These are phyloP conservation scores for Drosophila siamana DNA, from an alignment of 2,888 invertebrate genomes.

Conservation along the genomic window DNA sequence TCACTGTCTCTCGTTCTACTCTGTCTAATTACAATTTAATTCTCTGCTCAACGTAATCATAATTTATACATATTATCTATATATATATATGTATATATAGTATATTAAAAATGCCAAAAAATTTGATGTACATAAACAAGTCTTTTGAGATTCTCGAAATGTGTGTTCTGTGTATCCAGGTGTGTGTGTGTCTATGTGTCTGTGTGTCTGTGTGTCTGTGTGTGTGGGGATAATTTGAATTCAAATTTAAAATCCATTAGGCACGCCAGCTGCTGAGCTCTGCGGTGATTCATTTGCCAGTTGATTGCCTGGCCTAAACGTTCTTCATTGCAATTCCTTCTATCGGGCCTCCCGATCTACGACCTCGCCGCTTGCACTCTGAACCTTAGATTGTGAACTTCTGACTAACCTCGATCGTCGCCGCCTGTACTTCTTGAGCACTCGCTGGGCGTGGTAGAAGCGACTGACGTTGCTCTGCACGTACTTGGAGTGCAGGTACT, in stretches of 20 bases:
- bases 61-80: constrained; percentile 9
- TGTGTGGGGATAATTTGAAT: constrained; percentile 49
- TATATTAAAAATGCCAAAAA: constrained; percentile 48
- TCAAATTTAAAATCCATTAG: constrained; percentile 63
- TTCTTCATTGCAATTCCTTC: neutral
- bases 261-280: constrained; percentile 46
- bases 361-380: neutral
- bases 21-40: constrained; percentile 20
- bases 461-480: constrained; percentile 82
- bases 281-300: constrained; percentile 7
- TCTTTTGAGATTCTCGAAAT: constrained; percentile 72
- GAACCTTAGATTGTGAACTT: constrained; percentile 19
- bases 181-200: constrained; percentile 9
- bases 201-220: constrained; percentile 19
- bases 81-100: constrained; percentile 9
- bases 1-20: neutral
- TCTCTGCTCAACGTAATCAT: constrained; percentile 1
- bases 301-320: constrained; percentile 9
- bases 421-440: constrained; percentile 83
- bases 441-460: constrained; percentile 83
- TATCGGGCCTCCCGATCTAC: constrained; percentile 16
- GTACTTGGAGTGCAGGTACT: constrained; percentile 84
- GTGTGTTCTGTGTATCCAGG: constrained; percentile 17
- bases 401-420: constrained; percentile 35
- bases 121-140: constrained; percentile 63